phyloP scores from a whole-genome alignment of 1,140 invertebrate genomes.

The Tetragonula clypearis region DNA sequence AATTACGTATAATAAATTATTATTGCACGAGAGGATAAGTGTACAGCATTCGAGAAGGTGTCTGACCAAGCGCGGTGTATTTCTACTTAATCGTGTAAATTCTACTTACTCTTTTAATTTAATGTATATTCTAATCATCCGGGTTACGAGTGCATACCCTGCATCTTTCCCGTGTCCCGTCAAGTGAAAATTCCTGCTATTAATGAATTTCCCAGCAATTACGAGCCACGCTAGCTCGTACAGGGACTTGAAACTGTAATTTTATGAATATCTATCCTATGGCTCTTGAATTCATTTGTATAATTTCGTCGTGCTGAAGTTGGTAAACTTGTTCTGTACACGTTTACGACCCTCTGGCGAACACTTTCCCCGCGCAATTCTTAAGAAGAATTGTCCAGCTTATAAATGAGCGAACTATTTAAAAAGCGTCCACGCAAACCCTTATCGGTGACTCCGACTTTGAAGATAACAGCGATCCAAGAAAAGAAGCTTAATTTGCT shows the following conservation, averaged over 20 bases:
- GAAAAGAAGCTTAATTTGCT: background rate
- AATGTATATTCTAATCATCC: background rate
- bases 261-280: background rate
- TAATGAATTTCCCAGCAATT: background rate
- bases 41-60: background rate
- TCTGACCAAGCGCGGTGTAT: background rate
- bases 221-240: background rate
- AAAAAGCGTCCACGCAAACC: background rate
- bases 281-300: background rate
- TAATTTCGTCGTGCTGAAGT: background rate
- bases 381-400: background rate
- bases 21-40: background rate
- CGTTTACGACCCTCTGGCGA: background rate
- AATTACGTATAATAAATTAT: background rate
- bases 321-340: background rate
- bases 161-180: background rate
- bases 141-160: background rate
- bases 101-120: background rate
- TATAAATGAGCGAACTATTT: background rate
- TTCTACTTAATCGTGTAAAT: background rate
- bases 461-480: background rate
- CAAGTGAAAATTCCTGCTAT: background rate
- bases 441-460: background rate
- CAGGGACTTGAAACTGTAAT: background rate
- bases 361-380: background rate